Base-by-base conservation (phyloP, 2,797 vertebrate species). In the Arctocebus calabarensis region DNA sequence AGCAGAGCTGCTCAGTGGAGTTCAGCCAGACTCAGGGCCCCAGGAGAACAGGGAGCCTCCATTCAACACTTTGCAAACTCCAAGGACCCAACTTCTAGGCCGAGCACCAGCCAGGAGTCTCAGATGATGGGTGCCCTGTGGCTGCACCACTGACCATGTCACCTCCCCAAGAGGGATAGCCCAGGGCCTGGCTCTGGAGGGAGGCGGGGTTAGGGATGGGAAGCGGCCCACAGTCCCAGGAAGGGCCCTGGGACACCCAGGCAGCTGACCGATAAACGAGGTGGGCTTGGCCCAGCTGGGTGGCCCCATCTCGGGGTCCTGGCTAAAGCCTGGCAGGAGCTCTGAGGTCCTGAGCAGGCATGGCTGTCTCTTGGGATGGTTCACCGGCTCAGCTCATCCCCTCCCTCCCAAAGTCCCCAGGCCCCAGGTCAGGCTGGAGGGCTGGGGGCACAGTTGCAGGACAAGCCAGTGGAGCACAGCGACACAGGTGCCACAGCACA, bases 121-220 rank as follows among this genome's bases (percentile, higher is more conserved):
- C 6, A 0, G 22, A 20, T 70, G 32, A 1, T 2, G 4, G 4
- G 34, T 0, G 0, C 55, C 59, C 61, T 8, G 1, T 0, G 12
- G 79, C 27, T 3, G 8, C 29, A 10, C 55, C 27, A 8, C 68
- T 3, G 0, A 3, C 79, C 25, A 3, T n/a, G 5, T 17, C 78
- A 27, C 3, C 71, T 73, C 19, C 40, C 85, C 57, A 0, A n/a
- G 34, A 81, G 34, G 78, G 78, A 20, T 32, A 40, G 25, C 4
- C 48, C 70, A 7, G 64, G 17, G 66, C 66, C 64, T 37, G 27
- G 32, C 84, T 70, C 77, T 52, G 34, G 34, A 64, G 59, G 25
- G 32, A 10, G 8, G 40, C 3, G 4, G 14, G 5, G 34, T 5
- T 12, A 34, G 2, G 59, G 78, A 6, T 45, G 57, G 71, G 34